These are phyloP conservation scores for Hemistola chrysoprasaria DNA, from an alignment of 2,888 invertebrate species.

Conservation along the genomic window DNA sequence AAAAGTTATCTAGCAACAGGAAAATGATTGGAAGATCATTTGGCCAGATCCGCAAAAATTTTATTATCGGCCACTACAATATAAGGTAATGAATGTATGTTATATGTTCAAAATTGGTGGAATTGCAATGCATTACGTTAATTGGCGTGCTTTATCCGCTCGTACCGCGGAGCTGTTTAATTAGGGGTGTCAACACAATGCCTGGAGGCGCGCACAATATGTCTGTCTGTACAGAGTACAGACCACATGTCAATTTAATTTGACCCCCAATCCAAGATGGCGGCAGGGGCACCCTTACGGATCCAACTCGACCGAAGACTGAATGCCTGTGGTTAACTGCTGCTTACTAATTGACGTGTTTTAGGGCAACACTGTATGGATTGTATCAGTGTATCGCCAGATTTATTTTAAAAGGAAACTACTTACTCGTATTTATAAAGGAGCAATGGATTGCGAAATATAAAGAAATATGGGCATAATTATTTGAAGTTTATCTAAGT, in stretches of 20 bases:
- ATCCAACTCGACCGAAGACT: constrained; percentile 49
- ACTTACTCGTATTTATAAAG: constrained; percentile 25
- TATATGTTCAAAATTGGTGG: constrained; percentile 37
- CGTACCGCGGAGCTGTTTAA: constrained; percentile 70
- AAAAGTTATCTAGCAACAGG: too few relatives aligned
- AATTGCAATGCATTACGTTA: constrained; percentile 63
- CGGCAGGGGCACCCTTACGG: constrained; percentile 52
- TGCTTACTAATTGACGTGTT: constrained; percentile 73
- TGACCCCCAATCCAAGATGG: constrained; percentile 78
- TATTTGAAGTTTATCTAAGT: background rate
- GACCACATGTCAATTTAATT: constrained; percentile 80
- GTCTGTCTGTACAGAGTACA: constrained; percentile 52
- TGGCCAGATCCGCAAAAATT: too few relatives aligned
- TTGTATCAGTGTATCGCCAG: constrained; percentile 48
- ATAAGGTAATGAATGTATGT: too few relatives aligned
- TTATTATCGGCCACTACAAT: too few relatives aligned
- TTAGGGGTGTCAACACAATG: constrained; percentile 78
- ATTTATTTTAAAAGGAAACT: constrained; percentile 42
- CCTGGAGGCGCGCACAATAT: constrained; percentile 65
- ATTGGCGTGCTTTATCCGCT: constrained; percentile 70
- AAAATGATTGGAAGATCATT: too few relatives aligned
- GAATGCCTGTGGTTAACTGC: constrained; percentile 67
- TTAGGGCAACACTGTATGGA: constrained; percentile 62
- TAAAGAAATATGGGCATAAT: constrained; percentile 13
- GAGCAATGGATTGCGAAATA: constrained; percentile 7